These are phyloP conservation scores for Ailuropoda melanoleuca DNA, from an alignment of 2,113 vertebrate species.

Conservation along the genomic window DNA sequence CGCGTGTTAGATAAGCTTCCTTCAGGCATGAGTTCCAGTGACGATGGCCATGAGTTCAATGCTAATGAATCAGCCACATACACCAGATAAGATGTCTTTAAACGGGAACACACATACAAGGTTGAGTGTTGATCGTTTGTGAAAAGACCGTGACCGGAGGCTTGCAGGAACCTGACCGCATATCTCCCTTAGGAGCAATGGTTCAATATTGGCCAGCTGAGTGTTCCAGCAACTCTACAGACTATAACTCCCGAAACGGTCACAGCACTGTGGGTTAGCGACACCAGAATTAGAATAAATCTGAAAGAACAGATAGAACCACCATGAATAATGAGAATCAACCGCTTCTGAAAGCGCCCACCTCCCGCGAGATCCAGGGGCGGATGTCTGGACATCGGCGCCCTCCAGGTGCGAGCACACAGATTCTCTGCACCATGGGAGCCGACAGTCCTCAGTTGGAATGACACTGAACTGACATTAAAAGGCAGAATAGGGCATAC, in stretches of 20 bases:
- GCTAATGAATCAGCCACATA: not conserved
- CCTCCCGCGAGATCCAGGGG: not conserved
- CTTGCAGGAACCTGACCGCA: not conserved
- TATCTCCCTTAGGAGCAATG: not conserved
- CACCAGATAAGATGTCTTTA: not conserved
- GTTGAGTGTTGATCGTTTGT: not conserved
- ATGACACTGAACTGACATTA: not conserved
- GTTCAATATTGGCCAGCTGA: not conserved
- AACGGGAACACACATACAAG: not conserved
- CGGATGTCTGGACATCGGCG: not conserved
- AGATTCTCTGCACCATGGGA: not conserved
- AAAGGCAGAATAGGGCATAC: not conserved
- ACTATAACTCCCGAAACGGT: not conserved
- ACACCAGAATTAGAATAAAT: not conserved
- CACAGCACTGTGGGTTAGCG: not conserved
- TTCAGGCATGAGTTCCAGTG: not conserved
- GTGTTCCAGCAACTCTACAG: not conserved
- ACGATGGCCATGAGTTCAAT: not conserved
- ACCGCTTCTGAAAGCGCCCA: not conserved
- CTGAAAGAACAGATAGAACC: not conserved
- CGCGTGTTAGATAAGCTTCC: not conserved
- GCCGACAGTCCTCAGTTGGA: not conserved
- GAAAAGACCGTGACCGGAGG: not conserved
- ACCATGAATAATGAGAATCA: not conserved
- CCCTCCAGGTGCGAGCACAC: not conserved